Evolutionary conservation across 1,140 invertebrate genomes (phyloP).

Genomic region (Tetramorium parvispinum): DNA sequence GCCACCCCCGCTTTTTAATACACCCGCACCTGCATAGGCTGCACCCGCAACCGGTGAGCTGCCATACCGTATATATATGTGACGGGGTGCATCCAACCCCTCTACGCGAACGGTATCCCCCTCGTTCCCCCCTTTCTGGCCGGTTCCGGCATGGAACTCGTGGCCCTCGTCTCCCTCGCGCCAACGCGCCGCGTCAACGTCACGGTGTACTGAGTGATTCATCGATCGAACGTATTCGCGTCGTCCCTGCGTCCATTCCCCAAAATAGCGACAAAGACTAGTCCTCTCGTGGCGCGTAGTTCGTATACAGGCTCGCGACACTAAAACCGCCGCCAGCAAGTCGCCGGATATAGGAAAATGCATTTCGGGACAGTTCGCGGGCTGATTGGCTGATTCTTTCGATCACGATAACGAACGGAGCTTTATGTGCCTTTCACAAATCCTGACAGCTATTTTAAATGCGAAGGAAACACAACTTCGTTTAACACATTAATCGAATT

Average conservation of each 20-base stretch:
- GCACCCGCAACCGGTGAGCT: constrained; percentile 72
- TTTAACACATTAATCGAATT: constrained; percentile 1
- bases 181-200: constrained; percentile 78
- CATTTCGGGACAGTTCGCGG: constrained; percentile 68
- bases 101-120: constrained; percentile 44
- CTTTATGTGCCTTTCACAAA: constrained; percentile 1
- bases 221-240: constrained; percentile 79
- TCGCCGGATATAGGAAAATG: constrained; percentile 73
- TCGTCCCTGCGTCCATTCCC: constrained; percentile 76
- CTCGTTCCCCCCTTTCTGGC: constrained; percentile 17
- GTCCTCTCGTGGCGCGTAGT: constrained; percentile 57
- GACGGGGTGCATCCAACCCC: constrained; percentile 66
- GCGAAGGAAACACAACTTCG: background rate
- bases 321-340: constrained; percentile 69
- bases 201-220: constrained; percentile 81
- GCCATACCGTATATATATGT: constrained; percentile 63
- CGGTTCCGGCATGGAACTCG: constrained; percentile 54
- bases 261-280: constrained; percentile 81
- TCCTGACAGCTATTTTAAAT: constrained; percentile 39
- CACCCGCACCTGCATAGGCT: constrained; percentile 79
- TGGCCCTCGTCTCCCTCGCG: constrained; percentile 58
- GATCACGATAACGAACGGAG: constrained; percentile 31
- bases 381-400: constrained; percentile 38
- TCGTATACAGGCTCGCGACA: constrained; percentile 54
- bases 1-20: constrained; percentile 82